Evolutionary conservation across 2,888 invertebrate species (phyloP).

Genomic region (Calameuta filiformis): DNA sequence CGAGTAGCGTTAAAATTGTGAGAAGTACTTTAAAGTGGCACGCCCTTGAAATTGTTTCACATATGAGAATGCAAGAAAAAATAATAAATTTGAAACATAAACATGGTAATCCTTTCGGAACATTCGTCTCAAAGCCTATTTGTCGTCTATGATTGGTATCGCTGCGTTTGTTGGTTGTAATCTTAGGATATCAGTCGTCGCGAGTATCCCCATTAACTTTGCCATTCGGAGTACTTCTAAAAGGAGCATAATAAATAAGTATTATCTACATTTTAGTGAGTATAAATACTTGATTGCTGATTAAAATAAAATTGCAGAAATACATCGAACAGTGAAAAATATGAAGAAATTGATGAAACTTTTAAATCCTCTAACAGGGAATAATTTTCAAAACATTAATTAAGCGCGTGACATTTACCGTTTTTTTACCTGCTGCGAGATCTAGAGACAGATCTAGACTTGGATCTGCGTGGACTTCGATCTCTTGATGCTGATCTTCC

Average conservation of each 20-base stretch:
- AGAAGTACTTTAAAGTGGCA: neutral
- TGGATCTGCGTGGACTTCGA: slow-evolving; percentile 56
- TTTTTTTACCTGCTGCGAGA: slow-evolving; percentile 55
- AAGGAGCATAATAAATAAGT: slow-evolving; percentile 3
- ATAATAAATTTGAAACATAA: neutral
- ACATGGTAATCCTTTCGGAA: slow-evolving; percentile 1
- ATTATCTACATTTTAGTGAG: neutral
- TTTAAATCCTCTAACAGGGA: neutral
- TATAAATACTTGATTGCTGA: neutral
- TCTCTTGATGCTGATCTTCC: slow-evolving; percentile 56
- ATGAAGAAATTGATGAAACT: neutral
- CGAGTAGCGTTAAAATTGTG: neutral
- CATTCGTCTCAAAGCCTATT: slow-evolving; percentile 9
- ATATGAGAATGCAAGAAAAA: neutral
- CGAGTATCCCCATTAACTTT: slow-evolving; percentile 15
- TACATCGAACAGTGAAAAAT: neutral
- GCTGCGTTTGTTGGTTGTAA: slow-evolving; percentile 2
- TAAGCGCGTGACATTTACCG: slow-evolving; percentile 22
- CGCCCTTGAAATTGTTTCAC: neutral
- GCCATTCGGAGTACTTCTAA: slow-evolving; percentile 17
- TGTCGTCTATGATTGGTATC: slow-evolving; percentile 7
- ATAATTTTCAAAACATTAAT: neutral
- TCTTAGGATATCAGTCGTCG: slow-evolving; percentile 14
- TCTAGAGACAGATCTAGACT: slow-evolving; percentile 58
- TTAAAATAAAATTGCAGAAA: neutral